Percentiles rank a stretch among this genome's conserved stretches.
phyloP scores from a whole-genome alignment of 1,140 invertebrate species.

The Amyelois transitella region DNA sequence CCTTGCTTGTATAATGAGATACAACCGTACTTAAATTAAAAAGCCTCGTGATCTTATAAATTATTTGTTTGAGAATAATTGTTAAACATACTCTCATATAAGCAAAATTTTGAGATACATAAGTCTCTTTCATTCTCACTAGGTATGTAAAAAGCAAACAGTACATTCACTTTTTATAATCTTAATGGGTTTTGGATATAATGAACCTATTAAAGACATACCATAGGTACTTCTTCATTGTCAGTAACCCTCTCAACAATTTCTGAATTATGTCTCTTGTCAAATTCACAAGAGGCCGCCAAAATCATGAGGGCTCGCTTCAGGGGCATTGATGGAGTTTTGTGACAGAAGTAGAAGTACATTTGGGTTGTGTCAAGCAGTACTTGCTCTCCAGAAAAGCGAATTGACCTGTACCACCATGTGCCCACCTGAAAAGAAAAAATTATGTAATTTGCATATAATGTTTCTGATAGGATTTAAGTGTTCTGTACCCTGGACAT shows the following conservation, averaged over 20 bases:
- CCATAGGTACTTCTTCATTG: slow-evolving; percentile 94
- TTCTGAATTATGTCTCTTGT: slow-evolving; percentile 94
- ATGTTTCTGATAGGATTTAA: too few species aligned
- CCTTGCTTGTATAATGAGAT: too few species aligned
- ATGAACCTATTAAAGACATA: slow-evolving; percentile 65
- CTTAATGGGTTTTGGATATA: slow-evolving; percentile 3
- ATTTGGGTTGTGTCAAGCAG: slow-evolving; percentile 95
- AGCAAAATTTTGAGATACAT: too few species aligned
- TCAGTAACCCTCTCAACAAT: slow-evolving; percentile 95
- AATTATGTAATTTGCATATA: not conserved
- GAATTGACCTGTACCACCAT: slow-evolving; percentile 99
- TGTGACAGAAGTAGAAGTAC: slow-evolving; percentile 97
- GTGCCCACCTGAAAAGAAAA: slow-evolving; percentile 83
- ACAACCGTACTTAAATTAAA: too few species aligned
- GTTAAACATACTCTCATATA: too few species aligned
- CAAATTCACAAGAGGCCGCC: slow-evolving; percentile 96
- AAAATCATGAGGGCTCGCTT: slow-evolving; percentile 98
- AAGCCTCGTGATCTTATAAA: too few species aligned
- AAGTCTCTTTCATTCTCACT: too few species aligned
- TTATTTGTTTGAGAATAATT: too few species aligned
- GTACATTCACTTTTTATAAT: too few species aligned
- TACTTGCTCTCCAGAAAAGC: slow-evolving; percentile 97
- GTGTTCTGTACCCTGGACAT: too few species aligned
- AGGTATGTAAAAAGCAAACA: too few species aligned
- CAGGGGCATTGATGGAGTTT: slow-evolving; percentile 95